phyloP scores from a whole-genome alignment of 2,113 vertebrate species.

The Macheiramphus alcinus region DNA sequence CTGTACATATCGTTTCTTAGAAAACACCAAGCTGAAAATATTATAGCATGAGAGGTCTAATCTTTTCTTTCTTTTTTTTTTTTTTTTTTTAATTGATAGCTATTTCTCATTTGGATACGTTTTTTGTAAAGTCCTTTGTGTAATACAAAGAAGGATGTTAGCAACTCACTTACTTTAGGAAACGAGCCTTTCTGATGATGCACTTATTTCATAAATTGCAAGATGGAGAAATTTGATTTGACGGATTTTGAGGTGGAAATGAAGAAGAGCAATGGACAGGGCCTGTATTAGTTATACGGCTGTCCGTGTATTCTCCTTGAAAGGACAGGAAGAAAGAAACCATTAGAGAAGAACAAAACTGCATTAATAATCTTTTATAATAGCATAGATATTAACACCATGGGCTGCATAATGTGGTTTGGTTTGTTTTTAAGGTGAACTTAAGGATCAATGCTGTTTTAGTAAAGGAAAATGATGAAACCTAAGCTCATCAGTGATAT shows the following conservation, averaged over 20 bases:
- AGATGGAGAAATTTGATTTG: background rate
- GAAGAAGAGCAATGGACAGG: background rate
- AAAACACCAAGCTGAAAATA: background rate
- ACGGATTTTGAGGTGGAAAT: background rate
- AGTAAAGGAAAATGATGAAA: background rate
- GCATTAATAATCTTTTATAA: background rate
- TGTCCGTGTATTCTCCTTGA: background rate
- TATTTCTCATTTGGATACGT: background rate
- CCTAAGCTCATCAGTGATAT: background rate
- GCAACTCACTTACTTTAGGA: background rate
- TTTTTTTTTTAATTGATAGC: too few species aligned
- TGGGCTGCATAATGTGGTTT: background rate
- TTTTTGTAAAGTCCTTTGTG: background rate
- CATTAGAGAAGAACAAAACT: background rate
- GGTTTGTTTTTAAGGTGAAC: conserved; percentile 1
- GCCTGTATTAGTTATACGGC: background rate
- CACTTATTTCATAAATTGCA: background rate
- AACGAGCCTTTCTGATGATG: background rate
- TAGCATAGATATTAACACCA: background rate
- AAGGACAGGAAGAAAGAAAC: background rate
- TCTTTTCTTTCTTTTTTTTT: background rate
- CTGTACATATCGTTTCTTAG: background rate
- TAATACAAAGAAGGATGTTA: background rate
- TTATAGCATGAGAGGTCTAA: background rate
- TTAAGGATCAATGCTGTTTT: background rate